phyloP scores from a whole-genome alignment of 2,888 invertebrate species.

The Pterostichus madidus region DNA sequence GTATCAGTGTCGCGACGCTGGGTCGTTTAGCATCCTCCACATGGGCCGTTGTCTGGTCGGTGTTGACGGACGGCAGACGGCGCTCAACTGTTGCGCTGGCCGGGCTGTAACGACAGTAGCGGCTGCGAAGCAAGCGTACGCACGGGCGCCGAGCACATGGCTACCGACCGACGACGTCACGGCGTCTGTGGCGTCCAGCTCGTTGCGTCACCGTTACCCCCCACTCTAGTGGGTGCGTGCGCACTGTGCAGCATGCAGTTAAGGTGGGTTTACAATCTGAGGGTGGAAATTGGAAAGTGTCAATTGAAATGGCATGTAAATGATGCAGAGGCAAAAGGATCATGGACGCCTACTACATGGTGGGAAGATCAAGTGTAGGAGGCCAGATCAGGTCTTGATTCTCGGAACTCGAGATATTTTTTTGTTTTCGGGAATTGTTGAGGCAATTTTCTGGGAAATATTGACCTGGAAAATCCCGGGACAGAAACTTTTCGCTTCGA shows the following conservation, averaged over 20 bases:
- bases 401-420: no score
- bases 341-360: no score
- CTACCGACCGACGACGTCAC: constrained; percentile 68
- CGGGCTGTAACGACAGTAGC: background rate
- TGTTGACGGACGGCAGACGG: constrained; percentile 10
- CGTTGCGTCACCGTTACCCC: constrained; percentile 55
- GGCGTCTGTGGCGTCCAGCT: constrained; percentile 68
- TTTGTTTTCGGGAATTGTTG: no score
- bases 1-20: no score
- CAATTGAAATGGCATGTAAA: background rate
- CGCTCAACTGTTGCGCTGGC: constrained; percentile 51
- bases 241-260: constrained; percentile 46
- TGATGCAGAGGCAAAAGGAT: no score
- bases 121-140: constrained; percentile 7
- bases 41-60: background rate
- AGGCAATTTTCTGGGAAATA: no score
- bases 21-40: no score
- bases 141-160: constrained; percentile 68
- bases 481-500: no score
- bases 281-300: background rate
- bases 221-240: constrained; percentile 25
- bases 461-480: no score
- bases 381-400: no score
- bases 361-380: no score
- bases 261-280: background rate